phyloP scores from a whole-genome alignment of 1,140 invertebrate species.

The Gryllus bimaculatus region DNA sequence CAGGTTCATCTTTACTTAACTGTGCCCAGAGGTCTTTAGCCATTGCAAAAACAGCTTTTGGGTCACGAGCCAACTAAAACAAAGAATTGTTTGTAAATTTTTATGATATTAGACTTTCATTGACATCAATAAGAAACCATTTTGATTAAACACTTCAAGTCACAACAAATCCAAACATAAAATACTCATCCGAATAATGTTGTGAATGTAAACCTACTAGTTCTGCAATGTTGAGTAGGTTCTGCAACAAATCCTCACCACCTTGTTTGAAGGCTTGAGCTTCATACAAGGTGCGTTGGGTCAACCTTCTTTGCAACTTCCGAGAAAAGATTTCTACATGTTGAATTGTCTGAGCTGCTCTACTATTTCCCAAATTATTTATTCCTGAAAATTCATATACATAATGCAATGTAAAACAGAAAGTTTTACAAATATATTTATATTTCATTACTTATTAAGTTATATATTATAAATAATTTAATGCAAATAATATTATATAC shows the following conservation, averaged over 20 bases:
- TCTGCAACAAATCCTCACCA: conserved; percentile 64
- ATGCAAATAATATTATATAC: no score
- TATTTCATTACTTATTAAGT: no score
- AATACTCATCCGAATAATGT: not conserved
- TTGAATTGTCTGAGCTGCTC: conserved; percentile 49
- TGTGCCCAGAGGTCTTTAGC: conserved; percentile 57
- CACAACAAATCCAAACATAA: no score
- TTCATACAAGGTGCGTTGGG: conserved; percentile 59
- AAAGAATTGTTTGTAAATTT: no score
- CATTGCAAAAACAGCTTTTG: conserved; percentile 60
- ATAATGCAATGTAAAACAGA: no score
- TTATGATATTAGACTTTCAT: no score
- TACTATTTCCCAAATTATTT: conserved; percentile 1
- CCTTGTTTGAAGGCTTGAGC: conserved; percentile 65
- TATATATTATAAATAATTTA: no score
- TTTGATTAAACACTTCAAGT: no score
- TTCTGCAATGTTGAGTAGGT: conserved; percentile 62
- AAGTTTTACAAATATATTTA: no score
- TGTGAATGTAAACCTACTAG: conserved; percentile 43
- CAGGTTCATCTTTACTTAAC: conserved; percentile 64
- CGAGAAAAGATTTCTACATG: conserved; percentile 61
- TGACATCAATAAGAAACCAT: no score
- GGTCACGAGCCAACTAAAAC: conserved; percentile 59
- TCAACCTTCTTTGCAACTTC: conserved; percentile 58
- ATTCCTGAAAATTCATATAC: not conserved